A percentile compares a stretch with the other conserved stretches of the same genome.
Conservation (phyloP, 2,797 vertebrate species). For the Falco naumanni region DNA sequence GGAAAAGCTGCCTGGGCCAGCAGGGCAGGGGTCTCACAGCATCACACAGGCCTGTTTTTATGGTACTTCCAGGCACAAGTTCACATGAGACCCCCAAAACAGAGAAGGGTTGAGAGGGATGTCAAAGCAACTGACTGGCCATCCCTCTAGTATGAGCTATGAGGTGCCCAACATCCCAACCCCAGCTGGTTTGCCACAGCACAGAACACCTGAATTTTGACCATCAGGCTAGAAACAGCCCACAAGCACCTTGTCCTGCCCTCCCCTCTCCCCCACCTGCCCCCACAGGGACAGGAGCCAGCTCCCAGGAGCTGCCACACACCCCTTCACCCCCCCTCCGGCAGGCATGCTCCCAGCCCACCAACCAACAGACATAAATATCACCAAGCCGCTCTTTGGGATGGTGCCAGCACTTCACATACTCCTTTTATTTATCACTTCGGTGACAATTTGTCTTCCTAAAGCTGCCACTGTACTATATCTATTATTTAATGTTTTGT, state of each 20-base stretch:
- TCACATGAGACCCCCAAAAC: neutral
- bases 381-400: neutral
- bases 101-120: no score
- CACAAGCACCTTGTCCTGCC: neutral
- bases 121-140: neutral
- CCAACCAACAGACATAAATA: neutral
- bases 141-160: no score
- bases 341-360: neutral
- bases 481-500: neutral
- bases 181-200: no score
- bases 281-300: no score
- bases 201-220: neutral
- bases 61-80: neutral
- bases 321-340: neutral
- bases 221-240: neutral
- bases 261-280: neutral
- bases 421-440: neutral
- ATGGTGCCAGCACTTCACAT: neutral
- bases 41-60: neutral
- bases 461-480: neutral
- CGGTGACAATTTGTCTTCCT: neutral
- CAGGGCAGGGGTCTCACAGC: neutral
- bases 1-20: neutral
- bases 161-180: neutral
- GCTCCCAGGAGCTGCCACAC: neutral